These are phyloP conservation scores for Cyaniris semiargus DNA, from an alignment of 2,888 invertebrate species.

Conservation along the genomic window DNA sequence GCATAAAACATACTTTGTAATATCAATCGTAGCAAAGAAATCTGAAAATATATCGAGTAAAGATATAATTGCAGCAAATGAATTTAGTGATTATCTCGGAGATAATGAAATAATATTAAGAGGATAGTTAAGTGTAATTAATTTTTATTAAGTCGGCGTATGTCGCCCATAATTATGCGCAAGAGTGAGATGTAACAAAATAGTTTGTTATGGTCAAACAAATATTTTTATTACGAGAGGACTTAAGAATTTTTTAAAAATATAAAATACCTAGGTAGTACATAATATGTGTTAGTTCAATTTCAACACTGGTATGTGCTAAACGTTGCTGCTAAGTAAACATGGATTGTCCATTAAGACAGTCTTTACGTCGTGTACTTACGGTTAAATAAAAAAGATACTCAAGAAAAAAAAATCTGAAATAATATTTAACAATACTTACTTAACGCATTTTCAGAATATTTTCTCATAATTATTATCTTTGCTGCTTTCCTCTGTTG, in stretches of 20 bases:
- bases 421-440: too few species aligned
- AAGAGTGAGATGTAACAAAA: slow-evolving; percentile 74
- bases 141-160: slow-evolving; percentile 71
- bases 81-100: slow-evolving; percentile 51
- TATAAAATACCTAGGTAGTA: background rate
- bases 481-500: slow-evolving; percentile 14
- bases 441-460: background rate
- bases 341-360: background rate
- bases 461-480: slow-evolving; percentile 39
- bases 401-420: background rate
- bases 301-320: background rate
- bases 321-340: background rate
- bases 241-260: background rate
- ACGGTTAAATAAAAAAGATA: background rate
- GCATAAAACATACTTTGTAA: background rate
- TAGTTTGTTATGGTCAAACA: slow-evolving; percentile 40
- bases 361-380: background rate
- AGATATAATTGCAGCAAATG: background rate
- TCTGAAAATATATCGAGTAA: slow-evolving; percentile 22
- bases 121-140: slow-evolving; percentile 67
- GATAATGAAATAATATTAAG: slow-evolving; percentile 74
- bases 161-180: slow-evolving; percentile 74
- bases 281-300: background rate
- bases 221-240: background rate
- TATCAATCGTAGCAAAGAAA: background rate